Evolutionary conservation across 2,113 vertebrate species (phyloP), one percentile per base, ranked within the genome.

Genomic region (Ageneiosus marmoratus): DNA sequence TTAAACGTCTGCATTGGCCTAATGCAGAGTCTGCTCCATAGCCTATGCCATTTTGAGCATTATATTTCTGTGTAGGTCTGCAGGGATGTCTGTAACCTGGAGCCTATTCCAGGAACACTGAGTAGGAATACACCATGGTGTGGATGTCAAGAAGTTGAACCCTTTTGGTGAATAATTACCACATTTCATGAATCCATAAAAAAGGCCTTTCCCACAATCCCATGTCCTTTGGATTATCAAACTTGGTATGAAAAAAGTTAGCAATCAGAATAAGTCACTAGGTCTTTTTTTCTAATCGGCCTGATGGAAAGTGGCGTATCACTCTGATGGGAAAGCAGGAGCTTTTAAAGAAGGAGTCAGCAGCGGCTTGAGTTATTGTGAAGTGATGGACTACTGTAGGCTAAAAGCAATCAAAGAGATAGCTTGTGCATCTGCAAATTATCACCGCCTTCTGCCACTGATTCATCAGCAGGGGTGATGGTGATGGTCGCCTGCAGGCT

Each of bases 331-430:
- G 55, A 77, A 77, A 77, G 34, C 53, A 15, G 53, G 51, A 27
- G 63, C 78, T 86, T 69, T 69, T 81, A 89, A 91, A 86, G 88
- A 91, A 87, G 91, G 93, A 93, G 89, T 89, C 84, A 90, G 87
- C 79, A 53, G 84, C 44, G 34, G 83, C 88, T 90, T 93, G 92
- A 95, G 92, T 94, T 93, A 93, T 88, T 91, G 91, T 82, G 85
- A 92, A 93, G 90, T 91, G 93, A 95, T 94, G 93, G 92, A 93
- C 92, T 93, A 89, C 90, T 85, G 89, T 81, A 85, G 90, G 91
- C 91, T 81, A 78, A 82, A 88, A 93, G 93, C 91, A 94, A 95
- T 95, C 94, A 94, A 88, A 94, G 58, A 94, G 93, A 95, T 89
- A 94, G 95, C 94, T 92, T 90, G 88, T 92, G 91, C 90, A 91